Evolutionary conservation across 2,113 vertebrate genomes (phyloP).

Genomic region (Nothocercus nigrocapillus): DNA sequence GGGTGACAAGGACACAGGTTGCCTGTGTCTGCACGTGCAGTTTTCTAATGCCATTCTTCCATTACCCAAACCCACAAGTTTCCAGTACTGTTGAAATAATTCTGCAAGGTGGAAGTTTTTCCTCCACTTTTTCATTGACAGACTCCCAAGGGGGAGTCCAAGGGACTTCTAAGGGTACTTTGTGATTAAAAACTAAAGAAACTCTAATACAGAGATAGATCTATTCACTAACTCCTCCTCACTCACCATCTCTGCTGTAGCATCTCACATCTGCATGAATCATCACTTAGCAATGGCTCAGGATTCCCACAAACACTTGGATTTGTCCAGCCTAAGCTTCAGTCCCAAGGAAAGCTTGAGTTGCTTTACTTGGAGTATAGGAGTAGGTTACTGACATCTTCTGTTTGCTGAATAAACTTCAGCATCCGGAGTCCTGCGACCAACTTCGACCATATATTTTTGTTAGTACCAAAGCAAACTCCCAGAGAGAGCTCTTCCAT

Average conservation of each 20-base stretch:
- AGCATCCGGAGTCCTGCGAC: not conserved
- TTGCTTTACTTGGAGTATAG: not conserved
- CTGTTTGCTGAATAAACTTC: not conserved
- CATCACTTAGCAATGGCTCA: not conserved
- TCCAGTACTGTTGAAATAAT: not conserved
- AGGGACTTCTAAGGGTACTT: not conserved
- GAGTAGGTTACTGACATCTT: not conserved
- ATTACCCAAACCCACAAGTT: not conserved
- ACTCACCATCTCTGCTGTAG: not conserved
- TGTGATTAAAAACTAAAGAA: not conserved
- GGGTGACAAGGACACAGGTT: not conserved
- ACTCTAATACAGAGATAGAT: not conserved
- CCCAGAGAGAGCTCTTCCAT: not conserved
- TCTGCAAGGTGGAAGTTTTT: not conserved
- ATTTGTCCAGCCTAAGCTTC: not conserved
- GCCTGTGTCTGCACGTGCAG: not conserved
- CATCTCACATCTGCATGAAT: not conserved
- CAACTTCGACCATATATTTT: not conserved
- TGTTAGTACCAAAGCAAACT: not conserved
- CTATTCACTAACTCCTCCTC: not conserved
- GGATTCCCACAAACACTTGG: not conserved
- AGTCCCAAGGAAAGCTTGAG: fast-evolving
- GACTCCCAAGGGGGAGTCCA: not conserved
- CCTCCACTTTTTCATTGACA: not conserved
- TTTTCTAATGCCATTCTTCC: not conserved